phyloP scores from a whole-genome alignment of 64 coral and sea anemone species.

The Montipora capricornis region DNA sequence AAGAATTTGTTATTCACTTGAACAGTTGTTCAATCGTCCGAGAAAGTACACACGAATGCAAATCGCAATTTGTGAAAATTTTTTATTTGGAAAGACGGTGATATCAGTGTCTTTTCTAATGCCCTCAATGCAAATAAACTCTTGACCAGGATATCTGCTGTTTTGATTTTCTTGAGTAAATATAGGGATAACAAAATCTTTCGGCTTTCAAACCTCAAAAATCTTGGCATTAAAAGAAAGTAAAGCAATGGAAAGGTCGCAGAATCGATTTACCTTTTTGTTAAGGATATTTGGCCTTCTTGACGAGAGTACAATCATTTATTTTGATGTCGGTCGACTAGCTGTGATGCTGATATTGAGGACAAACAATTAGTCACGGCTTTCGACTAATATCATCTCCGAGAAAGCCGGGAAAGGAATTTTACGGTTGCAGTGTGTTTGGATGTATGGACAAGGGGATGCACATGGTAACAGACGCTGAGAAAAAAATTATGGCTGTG shows the following conservation, averaged over 20 bases:
- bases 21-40: background rate
- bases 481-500: background rate
- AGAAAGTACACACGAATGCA: background rate
- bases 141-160: conserved; percentile 69
- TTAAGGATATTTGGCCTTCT: background rate
- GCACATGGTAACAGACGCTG: background rate
- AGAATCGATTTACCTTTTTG: conserved; percentile 12
- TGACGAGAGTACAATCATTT: background rate
- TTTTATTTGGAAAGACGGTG: conserved; percentile 42
- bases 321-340: background rate
- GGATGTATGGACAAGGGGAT: background rate
- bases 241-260: conserved; percentile 33
- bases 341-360: background rate
- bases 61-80: conserved; percentile 35
- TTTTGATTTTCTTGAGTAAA: conserved; percentile 84
- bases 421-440: background rate
- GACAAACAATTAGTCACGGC: background rate
- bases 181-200: conserved; percentile 52
- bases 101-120: conserved; percentile 59
- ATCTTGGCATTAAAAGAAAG: conserved; percentile 31
- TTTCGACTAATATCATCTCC: background rate
- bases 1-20: conserved; percentile 3
- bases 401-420: background rate
- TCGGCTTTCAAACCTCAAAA: conserved; percentile 11
- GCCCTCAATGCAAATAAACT: conserved; percentile 89